phyloP scores from a whole-genome alignment of 2,888 invertebrate genomes.

The Mycalesis mineus region DNA sequence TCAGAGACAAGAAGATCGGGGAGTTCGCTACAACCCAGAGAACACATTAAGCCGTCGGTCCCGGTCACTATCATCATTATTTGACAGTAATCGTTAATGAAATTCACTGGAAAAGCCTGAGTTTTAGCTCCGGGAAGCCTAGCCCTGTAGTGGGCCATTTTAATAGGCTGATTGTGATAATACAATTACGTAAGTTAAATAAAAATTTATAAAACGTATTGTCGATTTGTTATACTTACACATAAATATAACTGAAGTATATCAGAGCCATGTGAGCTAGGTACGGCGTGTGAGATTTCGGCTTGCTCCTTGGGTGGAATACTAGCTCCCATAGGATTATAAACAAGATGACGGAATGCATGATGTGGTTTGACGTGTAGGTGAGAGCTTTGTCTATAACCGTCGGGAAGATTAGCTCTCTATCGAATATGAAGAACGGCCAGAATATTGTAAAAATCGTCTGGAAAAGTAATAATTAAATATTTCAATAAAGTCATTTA shows the following conservation, averaged over 20 bases:
- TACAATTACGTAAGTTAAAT: too few species aligned
- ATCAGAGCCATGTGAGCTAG: slow-evolving; percentile 36
- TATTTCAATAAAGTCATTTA: not conserved
- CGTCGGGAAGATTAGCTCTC: slow-evolving; percentile 50
- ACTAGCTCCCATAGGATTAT: slow-evolving; percentile 50
- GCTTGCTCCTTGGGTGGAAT: slow-evolving; percentile 43
- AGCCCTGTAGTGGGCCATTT: too few species aligned
- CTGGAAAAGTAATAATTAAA: slow-evolving; percentile 41
- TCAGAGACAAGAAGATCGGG: too few species aligned
- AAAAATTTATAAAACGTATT: too few species aligned
- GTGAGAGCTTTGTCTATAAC: slow-evolving; percentile 49
- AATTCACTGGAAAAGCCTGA: too few species aligned
- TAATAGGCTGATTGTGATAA: too few species aligned
- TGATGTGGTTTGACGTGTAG: slow-evolving; percentile 50
- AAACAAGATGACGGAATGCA: slow-evolving; percentile 54
- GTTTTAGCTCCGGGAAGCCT: too few species aligned
- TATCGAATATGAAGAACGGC: slow-evolving; percentile 51
- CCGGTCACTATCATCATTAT: too few species aligned
- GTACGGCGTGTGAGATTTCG: slow-evolving; percentile 43
- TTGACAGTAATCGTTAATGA: too few species aligned
- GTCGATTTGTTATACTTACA: slow-evolving; percentile 54
- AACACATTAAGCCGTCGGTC: too few species aligned
- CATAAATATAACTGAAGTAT: slow-evolving; percentile 41
- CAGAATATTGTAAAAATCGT: slow-evolving; percentile 53
- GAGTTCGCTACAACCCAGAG: too few species aligned